These are phyloP conservation scores for Corythornis vintsioides DNA, from an alignment of 2,113 vertebrate species.

Conservation along the genomic window DNA sequence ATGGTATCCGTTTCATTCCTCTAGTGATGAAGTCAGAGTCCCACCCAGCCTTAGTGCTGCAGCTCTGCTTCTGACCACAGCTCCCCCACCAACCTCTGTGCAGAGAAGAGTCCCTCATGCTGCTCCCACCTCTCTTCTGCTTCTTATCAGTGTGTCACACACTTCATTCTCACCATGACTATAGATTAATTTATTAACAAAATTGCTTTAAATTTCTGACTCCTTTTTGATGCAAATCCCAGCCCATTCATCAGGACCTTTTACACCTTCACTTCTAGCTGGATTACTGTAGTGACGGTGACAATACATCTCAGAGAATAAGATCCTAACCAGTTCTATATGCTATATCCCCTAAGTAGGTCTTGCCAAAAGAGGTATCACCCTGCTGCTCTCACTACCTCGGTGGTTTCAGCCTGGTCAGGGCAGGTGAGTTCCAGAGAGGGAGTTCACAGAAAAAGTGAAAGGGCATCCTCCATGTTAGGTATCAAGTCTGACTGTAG, in stretches of 20 bases:
- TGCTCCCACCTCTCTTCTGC: not conserved
- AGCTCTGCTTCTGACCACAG: accelerated
- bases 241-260: not conserved
- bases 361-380: not conserved
- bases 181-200: not conserved
- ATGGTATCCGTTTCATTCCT: not conserved
- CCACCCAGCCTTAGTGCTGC: accelerated
- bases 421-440: accelerated
- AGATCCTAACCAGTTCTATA: not conserved
- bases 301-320: not conserved
- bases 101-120: accelerated
- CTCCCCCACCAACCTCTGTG: accelerated
- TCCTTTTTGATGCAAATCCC: not conserved
- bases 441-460: not conserved
- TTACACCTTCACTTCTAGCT: not conserved
- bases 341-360: accelerated
- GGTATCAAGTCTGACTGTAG: not conserved
- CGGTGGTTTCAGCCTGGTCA: not conserved
- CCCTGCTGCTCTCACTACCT: not conserved
- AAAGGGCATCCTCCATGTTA: not conserved
- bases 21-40: accelerated
- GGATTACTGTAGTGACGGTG: not conserved
- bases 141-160: not conserved
- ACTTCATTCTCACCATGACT: not conserved
- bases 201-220: not conserved